Evolutionary conservation across 2,888 invertebrate genomes (phyloP).

Genomic region (Drosophila stalkeri): DNA sequence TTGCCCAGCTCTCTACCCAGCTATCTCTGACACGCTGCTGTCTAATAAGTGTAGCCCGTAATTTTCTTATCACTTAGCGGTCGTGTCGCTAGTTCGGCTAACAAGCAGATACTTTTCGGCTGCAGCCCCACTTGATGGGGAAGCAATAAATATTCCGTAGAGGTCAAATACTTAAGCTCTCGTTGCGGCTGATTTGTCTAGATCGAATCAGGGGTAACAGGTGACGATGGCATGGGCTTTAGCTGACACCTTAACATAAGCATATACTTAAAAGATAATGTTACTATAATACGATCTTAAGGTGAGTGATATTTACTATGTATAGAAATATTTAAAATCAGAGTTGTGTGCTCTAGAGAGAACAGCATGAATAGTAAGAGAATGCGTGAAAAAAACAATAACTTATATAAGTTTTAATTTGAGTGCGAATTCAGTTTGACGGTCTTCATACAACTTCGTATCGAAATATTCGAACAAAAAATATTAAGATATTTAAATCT

Average conservation of each 20-base stretch:
- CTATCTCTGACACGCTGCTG: slow-evolving; percentile 74
- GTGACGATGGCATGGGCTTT: neutral
- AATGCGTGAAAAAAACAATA: too few species aligned
- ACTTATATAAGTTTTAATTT: too few species aligned
- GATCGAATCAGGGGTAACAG: slow-evolving; percentile 8
- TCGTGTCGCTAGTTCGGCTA: slow-evolving; percentile 50
- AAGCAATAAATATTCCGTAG: slow-evolving; percentile 41
- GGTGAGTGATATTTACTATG: too few species aligned
- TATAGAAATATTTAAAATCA: too few species aligned
- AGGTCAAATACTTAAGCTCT: slow-evolving; percentile 21
- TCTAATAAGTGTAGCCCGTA: slow-evolving; percentile 78
- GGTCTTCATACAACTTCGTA: too few species aligned
- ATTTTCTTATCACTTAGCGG: slow-evolving; percentile 74
- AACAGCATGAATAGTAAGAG: too few species aligned
- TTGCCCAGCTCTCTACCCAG: slow-evolving; percentile 43
- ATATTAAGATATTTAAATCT: too few species aligned
- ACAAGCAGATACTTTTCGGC: slow-evolving; percentile 52
- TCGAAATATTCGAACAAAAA: too few species aligned
- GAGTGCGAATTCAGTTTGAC: too few species aligned
- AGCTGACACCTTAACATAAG: neutral
- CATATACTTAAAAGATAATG: neutral
- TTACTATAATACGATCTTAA: too few species aligned
- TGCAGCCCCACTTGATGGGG: slow-evolving; percentile 16
- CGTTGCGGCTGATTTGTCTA: neutral
- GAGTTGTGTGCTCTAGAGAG: too few species aligned